Percentiles rank a stretch among this genome's conserved stretches.
Evolutionary conservation across 2,888 invertebrate genomes (phyloP).

Genomic region (Hyposoter dolosus): DNA sequence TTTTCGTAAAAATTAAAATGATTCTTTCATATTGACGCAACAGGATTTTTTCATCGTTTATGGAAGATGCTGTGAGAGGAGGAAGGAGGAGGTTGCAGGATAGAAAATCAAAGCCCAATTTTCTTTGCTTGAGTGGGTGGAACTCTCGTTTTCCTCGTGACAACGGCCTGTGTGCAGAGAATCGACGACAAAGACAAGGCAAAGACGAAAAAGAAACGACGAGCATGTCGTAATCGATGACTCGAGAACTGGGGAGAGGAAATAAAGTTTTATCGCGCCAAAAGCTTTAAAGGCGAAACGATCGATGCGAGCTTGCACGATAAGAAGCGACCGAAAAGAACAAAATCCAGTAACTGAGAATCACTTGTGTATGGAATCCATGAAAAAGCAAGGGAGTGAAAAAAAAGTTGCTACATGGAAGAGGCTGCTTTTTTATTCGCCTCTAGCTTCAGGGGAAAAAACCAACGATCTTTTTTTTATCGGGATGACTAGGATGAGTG

Average conservation of each 20-base stretch:
- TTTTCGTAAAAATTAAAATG: no score
- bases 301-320: conserved; percentile 60
- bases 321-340: conserved; percentile 40
- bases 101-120: conserved; percentile 66
- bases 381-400: background rate
- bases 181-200: conserved; percentile 42
- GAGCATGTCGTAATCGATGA: conserved; percentile 61
- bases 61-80: background rate
- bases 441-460: conserved; percentile 38
- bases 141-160: conserved; percentile 53
- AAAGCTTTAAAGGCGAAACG: conserved; percentile 60
- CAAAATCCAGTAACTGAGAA: conserved; percentile 50
- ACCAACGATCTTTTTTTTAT: conserved; percentile 15
- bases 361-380: conserved; percentile 10
- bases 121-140: conserved; percentile 56
- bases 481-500: conserved; percentile 1
- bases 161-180: conserved; percentile 40
- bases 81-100: conserved; percentile 27
- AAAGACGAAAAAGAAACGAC: conserved; percentile 27
- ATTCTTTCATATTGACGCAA: background rate
- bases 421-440: conserved; percentile 61
- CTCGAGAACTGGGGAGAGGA: conserved; percentile 57
- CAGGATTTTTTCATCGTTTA: conserved; percentile 16
- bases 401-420: conserved; percentile 51
- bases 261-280: conserved; percentile 67